Evolutionary conservation across 2,888 invertebrate genomes (phyloP).

Genomic region (Lydus trimaculatus): DNA sequence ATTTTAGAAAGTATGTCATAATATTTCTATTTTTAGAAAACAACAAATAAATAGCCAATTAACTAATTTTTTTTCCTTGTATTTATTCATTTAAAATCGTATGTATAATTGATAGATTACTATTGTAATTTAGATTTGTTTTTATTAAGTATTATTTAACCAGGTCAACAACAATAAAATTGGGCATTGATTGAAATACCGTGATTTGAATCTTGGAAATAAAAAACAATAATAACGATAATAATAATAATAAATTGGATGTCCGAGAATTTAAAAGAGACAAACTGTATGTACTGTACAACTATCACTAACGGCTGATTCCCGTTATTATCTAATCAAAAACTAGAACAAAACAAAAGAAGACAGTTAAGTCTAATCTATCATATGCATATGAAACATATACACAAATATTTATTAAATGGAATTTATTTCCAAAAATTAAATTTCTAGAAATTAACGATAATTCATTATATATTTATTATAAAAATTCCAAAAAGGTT

Average conservation of each 20-base stretch:
- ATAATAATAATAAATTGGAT: background rate
- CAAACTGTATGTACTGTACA: too few species aligned
- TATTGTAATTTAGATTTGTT: background rate
- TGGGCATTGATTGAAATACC: background rate
- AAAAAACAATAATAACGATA: background rate
- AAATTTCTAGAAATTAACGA: background rate
- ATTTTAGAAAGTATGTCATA: background rate
- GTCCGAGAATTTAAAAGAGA: background rate
- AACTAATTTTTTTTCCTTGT: background rate
- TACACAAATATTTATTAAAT: background rate
- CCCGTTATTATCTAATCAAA: background rate
- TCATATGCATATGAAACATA: too few species aligned
- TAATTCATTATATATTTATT: background rate
- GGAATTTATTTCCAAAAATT: background rate
- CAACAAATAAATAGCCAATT: background rate
- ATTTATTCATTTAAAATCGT: background rate
- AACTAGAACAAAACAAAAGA: background rate
- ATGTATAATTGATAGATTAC: background rate
- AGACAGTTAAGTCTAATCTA: too few species aligned
- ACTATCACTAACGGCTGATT: background rate
- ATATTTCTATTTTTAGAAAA: background rate
- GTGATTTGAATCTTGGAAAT: background rate
- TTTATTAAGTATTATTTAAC: conserved; percentile 4
- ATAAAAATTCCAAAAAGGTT: background rate
- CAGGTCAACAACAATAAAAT: conserved; percentile 1